These are phyloP conservation scores for Crotalus helleri DNA, from an alignment of 2,113 vertebrate genomes.

Conservation along the genomic window DNA sequence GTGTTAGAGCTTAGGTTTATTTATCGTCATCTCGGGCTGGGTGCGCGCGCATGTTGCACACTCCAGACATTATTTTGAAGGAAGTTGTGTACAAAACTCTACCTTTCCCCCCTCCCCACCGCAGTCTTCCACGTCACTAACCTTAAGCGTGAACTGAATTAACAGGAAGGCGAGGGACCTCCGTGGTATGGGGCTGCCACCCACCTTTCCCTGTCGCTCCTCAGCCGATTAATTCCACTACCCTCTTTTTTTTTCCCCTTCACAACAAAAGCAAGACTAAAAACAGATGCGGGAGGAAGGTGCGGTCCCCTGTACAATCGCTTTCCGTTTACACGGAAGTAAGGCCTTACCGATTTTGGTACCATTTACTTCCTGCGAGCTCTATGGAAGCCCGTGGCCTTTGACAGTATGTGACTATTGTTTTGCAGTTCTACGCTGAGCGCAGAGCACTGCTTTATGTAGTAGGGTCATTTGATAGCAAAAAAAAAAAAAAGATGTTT, in stretches of 20 bases:
- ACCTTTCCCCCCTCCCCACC: not conserved
- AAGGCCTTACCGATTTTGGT: not conserved
- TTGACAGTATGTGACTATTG: not conserved
- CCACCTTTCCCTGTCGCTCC: constrained; percentile 15
- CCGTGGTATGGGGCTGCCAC: constrained; percentile 10
- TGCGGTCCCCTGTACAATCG: not conserved
- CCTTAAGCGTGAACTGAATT: constrained; percentile 68
- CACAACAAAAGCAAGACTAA: not conserved
- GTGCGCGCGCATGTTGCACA: not conserved
- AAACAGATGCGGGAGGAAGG: not conserved
- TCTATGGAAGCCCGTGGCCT: not conserved
- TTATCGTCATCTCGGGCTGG: constrained; percentile 56
- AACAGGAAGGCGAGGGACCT: constrained; percentile 54
- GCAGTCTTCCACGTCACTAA: constrained; percentile 66
- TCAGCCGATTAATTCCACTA: constrained; percentile 19
- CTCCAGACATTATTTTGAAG: not conserved
- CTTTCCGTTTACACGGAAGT: not conserved
- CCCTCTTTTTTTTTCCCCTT: not conserved
- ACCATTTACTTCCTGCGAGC: not conserved
- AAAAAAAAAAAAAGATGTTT: not conserved
- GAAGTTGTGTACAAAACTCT: not conserved
- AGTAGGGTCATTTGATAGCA: not conserved
- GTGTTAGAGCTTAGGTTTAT: constrained; percentile 5
- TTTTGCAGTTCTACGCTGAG: not conserved
- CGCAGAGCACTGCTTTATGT: not conserved